Evolutionary conservation across 1,140 invertebrate species (phyloP).

Genomic region (Neuroterus valhalla): DNA sequence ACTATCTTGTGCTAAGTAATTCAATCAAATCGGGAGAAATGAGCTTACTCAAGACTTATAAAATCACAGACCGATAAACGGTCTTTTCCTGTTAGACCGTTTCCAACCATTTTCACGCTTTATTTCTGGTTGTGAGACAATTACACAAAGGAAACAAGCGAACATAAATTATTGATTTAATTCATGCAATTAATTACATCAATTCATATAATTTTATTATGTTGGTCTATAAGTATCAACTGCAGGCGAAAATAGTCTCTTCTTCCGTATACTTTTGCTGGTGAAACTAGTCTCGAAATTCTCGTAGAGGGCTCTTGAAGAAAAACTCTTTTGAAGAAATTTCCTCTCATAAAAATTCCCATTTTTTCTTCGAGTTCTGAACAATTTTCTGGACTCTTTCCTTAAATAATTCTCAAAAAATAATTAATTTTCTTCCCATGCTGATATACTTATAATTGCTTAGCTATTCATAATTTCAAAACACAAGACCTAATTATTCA

Average conservation of each 20-base stretch:
- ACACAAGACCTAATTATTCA: too few species aligned
- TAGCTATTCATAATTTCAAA: too few species aligned
- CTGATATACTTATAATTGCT: too few species aligned
- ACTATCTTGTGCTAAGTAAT: background rate
- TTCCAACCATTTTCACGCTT: background rate
- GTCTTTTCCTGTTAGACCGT: background rate
- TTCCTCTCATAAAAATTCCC: background rate
- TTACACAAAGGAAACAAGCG: background rate
- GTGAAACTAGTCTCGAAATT: background rate
- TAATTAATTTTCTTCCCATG: too few species aligned
- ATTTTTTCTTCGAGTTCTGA: background rate
- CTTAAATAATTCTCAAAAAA: too few species aligned
- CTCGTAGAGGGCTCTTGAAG: background rate
- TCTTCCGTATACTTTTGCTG: background rate
- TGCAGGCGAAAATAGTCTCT: conserved; percentile 1
- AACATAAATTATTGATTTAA: background rate
- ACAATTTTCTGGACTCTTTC: too few species aligned
- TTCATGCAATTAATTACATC: background rate
- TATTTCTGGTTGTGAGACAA: background rate
- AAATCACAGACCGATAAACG: background rate
- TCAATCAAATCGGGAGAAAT: background rate
- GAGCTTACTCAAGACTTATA: background rate
- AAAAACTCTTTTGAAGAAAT: background rate
- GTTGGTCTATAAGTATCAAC: background rate
- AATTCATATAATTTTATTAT: background rate